Evolutionary conservation across 2,888 invertebrate genomes (phyloP).

Genomic region (Amblyjoppa proteus): DNA sequence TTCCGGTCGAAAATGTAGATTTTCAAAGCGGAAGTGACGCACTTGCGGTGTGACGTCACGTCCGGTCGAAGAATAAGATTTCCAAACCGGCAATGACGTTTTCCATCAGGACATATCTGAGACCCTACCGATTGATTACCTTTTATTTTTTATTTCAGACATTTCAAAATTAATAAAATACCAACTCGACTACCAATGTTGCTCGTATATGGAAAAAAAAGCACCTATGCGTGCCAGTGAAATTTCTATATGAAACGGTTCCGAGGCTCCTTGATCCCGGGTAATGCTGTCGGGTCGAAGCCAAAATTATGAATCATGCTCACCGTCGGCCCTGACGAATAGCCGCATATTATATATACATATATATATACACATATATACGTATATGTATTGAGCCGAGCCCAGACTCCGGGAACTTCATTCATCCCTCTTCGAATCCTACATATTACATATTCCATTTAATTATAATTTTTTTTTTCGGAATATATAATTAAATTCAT

Average conservation of each 20-base stretch:
- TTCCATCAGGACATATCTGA: too few species aligned
- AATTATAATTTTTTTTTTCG: background rate
- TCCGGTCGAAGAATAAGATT: too few species aligned
- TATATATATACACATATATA: background rate
- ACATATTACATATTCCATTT: conserved; percentile 1
- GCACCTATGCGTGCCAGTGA: conserved; percentile 1
- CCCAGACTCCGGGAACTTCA: conserved; percentile 28
- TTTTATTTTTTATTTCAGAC: background rate
- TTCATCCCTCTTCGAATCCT: conserved; percentile 37
- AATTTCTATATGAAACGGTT: conserved; percentile 14
- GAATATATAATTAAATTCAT: background rate
- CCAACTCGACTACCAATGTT: background rate
- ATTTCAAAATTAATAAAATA: background rate
- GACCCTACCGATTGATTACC: background rate
- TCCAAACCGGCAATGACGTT: too few species aligned
- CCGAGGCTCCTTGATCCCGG: conserved; percentile 58
- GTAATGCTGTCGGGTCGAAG: conserved; percentile 55
- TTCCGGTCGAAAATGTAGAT: too few species aligned
- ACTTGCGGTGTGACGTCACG: too few species aligned
- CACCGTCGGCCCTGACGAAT: conserved; percentile 50
- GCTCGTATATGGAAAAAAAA: background rate
- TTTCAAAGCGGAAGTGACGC: too few species aligned
- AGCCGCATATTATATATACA: conserved; percentile 11
- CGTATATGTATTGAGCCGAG: background rate
- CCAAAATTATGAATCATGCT: conserved; percentile 65